phyloP scores from a whole-genome alignment of 1,140 invertebrate genomes.

The Sminthurides bifidus region DNA sequence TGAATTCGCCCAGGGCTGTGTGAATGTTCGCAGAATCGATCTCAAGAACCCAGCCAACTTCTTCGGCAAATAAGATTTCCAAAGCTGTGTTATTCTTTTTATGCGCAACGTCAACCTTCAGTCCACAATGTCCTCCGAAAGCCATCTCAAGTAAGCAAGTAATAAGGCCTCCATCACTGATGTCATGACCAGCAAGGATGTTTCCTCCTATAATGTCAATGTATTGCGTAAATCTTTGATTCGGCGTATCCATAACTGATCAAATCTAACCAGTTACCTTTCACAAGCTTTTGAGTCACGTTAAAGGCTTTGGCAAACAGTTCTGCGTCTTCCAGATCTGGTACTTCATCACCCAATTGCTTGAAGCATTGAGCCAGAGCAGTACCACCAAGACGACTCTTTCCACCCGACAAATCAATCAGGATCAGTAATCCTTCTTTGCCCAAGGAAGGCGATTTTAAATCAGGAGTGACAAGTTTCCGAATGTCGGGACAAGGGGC shows the following conservation, averaged over 20 bases:
- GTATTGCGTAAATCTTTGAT: not conserved
- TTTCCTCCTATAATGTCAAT: slow-evolving; percentile 44
- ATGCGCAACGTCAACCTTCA: slow-evolving; percentile 54
- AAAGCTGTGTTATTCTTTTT: slow-evolving; percentile 42
- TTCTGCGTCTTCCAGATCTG: slow-evolving; percentile 63
- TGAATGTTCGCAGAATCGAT: slow-evolving; percentile 45
- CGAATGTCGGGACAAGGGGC: slow-evolving; percentile 81
- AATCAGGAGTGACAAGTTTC: slow-evolving; percentile 68
- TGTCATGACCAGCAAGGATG: slow-evolving; percentile 82
- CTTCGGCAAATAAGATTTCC: slow-evolving; percentile 74
- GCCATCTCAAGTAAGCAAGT: slow-evolving; percentile 88
- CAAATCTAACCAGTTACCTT: slow-evolving; percentile 41
- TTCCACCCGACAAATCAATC: slow-evolving; percentile 53
- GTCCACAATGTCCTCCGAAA: slow-evolving; percentile 75
- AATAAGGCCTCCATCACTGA: slow-evolving; percentile 90
- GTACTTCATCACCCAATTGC: slow-evolving; percentile 65
- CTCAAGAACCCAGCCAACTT: slow-evolving; percentile 86
- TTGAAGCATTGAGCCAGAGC: slow-evolving; percentile 80
- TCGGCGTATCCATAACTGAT: not conserved
- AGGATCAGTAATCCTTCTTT: slow-evolving; percentile 49
- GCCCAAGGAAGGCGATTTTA: slow-evolving; percentile 54
- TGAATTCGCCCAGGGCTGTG: slow-evolving; percentile 50
- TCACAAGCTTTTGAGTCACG: slow-evolving; percentile 67
- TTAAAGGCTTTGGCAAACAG: slow-evolving; percentile 62
- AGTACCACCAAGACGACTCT: slow-evolving; percentile 70